Base-by-base conservation (phyloP, 2,888 invertebrate genomes). In the Eupithecia tripunctaria region DNA sequence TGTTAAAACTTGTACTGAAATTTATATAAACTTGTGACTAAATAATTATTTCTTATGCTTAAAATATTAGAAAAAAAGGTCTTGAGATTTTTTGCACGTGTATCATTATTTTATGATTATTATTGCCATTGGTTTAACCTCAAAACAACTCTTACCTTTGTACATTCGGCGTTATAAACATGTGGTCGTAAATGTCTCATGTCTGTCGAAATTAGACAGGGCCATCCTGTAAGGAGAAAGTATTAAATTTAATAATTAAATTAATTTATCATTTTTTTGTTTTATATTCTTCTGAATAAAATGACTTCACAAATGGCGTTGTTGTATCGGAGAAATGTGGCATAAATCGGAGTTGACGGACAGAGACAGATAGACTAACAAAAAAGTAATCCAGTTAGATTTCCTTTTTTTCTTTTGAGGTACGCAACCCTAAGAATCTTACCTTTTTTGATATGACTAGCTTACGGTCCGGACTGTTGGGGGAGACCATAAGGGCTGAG, bases 41-140 rank as follows among this genome's bases (percentile, higher is more conserved):
- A 25, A 56, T 56, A 56, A 25, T 51, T 51, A 21, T 51, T 21
- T 60, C 18, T n/a, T 36, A 36, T 18, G 29, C 29, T n/a, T 21
- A 14, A 21, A 29, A 38, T 38, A 63, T 36, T n/a, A 18, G 62
- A 36, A 38, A 63, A 63, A 29, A 8, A n/a, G n/a, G 29, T 62
- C 62, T 29, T 10, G 32, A 32, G 18, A 36, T 38, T 25, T 25
- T 56, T 56, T 67, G n/a, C 56, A 56, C 56, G 67, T 67, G 67
- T 51, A 64, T 64, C 64, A 21, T 60, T 29, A 60, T 25, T 38
- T 64, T 25, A 64, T 41, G 21, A 64, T 64, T 64, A 38, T 64
- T 36, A 63, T 36, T 64, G 64, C 21, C 25, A 64, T 64, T 38
- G 38, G 21, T 25, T 32, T 41, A 64, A 64, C 64, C 64, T 64